Evolutionary conservation across 2,888 invertebrate genomes (phyloP).

Genomic region (Cantharis rustica): DNA sequence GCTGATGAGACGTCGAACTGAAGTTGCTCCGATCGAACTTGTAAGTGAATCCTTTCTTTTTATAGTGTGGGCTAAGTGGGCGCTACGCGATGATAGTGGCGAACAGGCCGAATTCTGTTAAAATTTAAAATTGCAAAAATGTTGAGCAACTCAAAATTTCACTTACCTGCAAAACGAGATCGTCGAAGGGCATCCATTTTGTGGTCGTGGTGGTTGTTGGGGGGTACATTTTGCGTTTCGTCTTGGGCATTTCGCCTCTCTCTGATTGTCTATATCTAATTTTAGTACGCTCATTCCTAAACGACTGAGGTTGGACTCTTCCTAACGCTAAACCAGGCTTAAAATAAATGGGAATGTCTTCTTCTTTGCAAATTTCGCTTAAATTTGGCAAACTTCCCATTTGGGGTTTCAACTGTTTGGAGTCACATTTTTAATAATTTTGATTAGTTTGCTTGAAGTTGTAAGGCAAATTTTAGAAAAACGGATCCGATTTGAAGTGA

Average conservation of each 20-base stretch:
- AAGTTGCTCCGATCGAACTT: slow-evolving; percentile 77
- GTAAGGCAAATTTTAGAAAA: background rate
- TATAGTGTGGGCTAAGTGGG: slow-evolving; percentile 38
- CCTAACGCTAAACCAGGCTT: slow-evolving; percentile 9
- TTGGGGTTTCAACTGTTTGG: background rate
- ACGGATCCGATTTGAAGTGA: background rate
- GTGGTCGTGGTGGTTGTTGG: slow-evolving; percentile 7
- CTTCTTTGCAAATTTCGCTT: slow-evolving; percentile 61
- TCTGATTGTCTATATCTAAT: slow-evolving; percentile 27
- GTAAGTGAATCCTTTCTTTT: slow-evolving; percentile 71
- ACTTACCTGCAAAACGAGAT: slow-evolving; percentile 26
- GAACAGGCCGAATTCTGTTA: slow-evolving; percentile 19
- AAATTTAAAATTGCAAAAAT: background rate
- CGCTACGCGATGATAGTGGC: slow-evolving; percentile 25
- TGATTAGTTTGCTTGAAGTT: background rate
- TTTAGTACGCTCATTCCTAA: slow-evolving; percentile 19
- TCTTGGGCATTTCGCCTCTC: slow-evolving; percentile 15
- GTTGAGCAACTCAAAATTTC: background rate
- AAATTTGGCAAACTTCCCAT: slow-evolving; percentile 73
- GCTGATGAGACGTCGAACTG: slow-evolving; percentile 74
- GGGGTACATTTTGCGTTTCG: slow-evolving; percentile 7
- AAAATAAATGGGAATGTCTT: slow-evolving; percentile 16
- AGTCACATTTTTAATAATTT: slow-evolving; percentile 10
- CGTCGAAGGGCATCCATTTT: slow-evolving; percentile 22
- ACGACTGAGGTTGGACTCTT: slow-evolving; percentile 1